Evolutionary conservation across 2,113 vertebrate species (phyloP), one percentile per base, ranked within the genome.

Genomic region (Pseudopodoces humilis): DNA sequence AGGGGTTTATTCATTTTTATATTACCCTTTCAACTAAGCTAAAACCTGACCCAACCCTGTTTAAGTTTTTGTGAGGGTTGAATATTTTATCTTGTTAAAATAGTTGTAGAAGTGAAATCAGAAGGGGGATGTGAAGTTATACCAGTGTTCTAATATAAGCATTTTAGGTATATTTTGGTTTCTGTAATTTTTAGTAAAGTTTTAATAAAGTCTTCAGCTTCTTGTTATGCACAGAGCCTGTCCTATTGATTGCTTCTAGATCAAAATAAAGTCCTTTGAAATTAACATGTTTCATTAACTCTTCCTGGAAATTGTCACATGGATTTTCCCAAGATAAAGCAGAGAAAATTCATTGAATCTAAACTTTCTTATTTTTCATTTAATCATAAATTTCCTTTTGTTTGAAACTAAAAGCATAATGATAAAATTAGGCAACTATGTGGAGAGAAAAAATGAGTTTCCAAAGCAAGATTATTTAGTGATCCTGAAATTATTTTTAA

Each of bases 1-100:
- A 46, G 22, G 3, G 1, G 4, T 0, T 4, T 35, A 41, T 65
- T 79, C 0, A 30, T 59, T 68, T 71, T 7, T 49, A 23, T 46
- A 46, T 59, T 59, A 41, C 2, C 2, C 53, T 93, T 76, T 53
- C 13, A 65, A 28, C 10, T 17, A 53, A 64, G 3, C 33, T 56
- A 53, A 88, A 79, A 59, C 10, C 6, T 53, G 27, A 2, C 6
- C 7, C 9, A 74, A 10, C 3, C 3, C 5, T 84, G 9, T 33
- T 83, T 49, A 62, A 3, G 16, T 62, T 83, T 37, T 30, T 71
- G 7, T 56, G 11, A 3, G 0, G 5, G 6, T 28, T 58, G 10
- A 27, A 13, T 83, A 53, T 77, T 53, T 88, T 74, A 43, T 6
- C 4, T 37, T 46, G 3, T 46, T 78, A 35, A 52, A 83, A 86